phyloP scores from a whole-genome alignment of 2,888 invertebrate species.

The Vesta saturnalis region DNA sequence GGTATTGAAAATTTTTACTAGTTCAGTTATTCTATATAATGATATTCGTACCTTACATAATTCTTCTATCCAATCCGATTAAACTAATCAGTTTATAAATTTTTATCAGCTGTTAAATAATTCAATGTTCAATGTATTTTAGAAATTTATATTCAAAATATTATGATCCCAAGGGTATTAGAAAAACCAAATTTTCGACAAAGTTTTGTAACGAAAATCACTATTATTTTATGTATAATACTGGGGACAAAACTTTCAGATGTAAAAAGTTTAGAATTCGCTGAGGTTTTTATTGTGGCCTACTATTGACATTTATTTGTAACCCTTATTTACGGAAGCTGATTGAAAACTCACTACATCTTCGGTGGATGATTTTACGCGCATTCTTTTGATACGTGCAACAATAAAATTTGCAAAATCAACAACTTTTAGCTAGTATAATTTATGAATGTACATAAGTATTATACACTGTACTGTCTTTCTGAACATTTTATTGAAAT shows the following conservation, averaged over 20 bases:
- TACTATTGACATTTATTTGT: neutral
- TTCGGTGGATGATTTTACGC: neutral
- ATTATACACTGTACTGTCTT: too few relatives aligned
- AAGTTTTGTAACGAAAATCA: constrained; percentile 7
- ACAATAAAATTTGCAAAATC: too few relatives aligned
- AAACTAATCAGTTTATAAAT: too few relatives aligned
- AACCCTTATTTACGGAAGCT: neutral
- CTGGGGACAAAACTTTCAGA: constrained; percentile 1
- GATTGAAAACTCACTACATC: neutral
- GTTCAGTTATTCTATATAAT: too few relatives aligned
- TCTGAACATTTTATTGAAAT: too few relatives aligned
- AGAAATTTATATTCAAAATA: neutral
- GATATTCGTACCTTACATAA: too few relatives aligned
- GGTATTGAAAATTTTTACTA: too few relatives aligned
- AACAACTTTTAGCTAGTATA: too few relatives aligned
- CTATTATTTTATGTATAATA: constrained; percentile 11
- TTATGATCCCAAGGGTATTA: neutral
- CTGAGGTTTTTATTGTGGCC: neutral
- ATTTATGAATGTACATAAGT: too few relatives aligned
- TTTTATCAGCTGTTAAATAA: neutral
- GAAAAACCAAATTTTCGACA: neutral
- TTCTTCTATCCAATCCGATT: too few relatives aligned
- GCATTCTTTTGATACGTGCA: too few relatives aligned
- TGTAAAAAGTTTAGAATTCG: neutral
- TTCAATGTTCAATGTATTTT: neutral